Conservation (phyloP, 2,113 vertebrate species). For the Sigmodon hispidus region DNA sequence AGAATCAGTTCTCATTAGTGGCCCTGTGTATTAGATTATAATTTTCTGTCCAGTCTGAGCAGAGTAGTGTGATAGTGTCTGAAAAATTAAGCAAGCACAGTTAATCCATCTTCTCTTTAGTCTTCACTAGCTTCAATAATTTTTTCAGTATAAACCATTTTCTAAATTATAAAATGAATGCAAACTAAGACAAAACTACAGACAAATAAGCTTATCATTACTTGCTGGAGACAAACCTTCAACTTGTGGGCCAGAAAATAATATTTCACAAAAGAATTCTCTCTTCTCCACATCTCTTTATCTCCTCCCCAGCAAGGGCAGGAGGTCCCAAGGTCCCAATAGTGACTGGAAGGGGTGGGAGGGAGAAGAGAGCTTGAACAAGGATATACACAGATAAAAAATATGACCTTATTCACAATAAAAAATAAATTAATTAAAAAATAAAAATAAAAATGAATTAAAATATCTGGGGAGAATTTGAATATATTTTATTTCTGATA, state of each 20-base stretch:
- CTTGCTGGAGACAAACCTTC: neutral
- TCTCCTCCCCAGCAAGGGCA: too few species aligned
- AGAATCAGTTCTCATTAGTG: neutral
- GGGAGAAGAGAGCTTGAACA: too few species aligned
- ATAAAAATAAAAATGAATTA: neutral
- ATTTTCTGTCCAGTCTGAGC: neutral
- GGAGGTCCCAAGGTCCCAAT: too few species aligned
- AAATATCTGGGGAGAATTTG: neutral
- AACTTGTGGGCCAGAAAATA: neutral
- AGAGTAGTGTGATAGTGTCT: neutral
- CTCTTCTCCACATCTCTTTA: too few species aligned
- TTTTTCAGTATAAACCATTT: neutral
- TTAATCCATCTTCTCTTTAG: neutral
- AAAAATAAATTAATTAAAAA: too few species aligned
- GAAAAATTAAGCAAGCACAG: neutral
- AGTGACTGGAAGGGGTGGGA: too few species aligned
- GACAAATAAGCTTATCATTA: neutral
- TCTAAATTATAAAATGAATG: neutral
- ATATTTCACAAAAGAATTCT: too few species aligned
- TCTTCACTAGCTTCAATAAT: neutral
- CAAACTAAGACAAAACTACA: neutral
- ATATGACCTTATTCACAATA: too few species aligned
- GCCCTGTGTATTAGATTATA: neutral
- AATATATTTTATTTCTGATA: neutral
- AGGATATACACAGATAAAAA: too few species aligned